Evolutionary conservation across 2,797 vertebrate genomes (phyloP).

Genomic region (Lagorchestes hirsutus): DNA sequence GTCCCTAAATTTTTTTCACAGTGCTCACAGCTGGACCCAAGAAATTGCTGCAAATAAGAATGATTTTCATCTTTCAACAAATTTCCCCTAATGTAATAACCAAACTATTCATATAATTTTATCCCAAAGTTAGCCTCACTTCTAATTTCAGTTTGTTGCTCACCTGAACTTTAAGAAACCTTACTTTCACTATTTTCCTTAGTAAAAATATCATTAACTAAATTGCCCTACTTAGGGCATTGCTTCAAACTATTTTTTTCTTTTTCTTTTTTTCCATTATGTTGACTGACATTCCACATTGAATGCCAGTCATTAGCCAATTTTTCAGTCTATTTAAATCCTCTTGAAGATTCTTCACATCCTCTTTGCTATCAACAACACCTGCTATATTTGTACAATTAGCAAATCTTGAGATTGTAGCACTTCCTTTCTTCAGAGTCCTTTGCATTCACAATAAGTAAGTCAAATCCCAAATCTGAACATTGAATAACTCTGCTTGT

Average conservation of each 20-base stretch:
- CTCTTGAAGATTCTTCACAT: not conserved
- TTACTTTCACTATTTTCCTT: not conserved
- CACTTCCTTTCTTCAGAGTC: not conserved
- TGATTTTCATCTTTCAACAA: not conserved
- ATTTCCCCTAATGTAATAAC: not conserved
- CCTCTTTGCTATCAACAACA: constrained; percentile 5
- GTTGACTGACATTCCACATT: not conserved
- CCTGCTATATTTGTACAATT: not conserved
- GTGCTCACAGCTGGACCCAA: not conserved
- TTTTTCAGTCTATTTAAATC: not conserved
- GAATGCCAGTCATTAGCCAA: not conserved
- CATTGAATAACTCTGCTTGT: not conserved
- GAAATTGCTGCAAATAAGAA: not conserved
- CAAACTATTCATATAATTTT: not conserved
- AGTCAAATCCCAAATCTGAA: not conserved
- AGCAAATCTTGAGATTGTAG: not conserved
- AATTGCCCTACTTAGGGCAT: not conserved
- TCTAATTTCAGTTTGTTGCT: not conserved
- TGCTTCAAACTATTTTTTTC: not conserved
- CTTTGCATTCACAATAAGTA: not conserved
- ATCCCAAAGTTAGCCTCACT: not conserved
- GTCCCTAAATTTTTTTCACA: not conserved
- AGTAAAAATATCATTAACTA: not conserved
- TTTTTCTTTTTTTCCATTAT: not conserved
- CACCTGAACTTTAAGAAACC: not conserved